Base-by-base conservation (phyloP, 2,888 invertebrate genomes). In the Dromius quadrimaculatus region DNA sequence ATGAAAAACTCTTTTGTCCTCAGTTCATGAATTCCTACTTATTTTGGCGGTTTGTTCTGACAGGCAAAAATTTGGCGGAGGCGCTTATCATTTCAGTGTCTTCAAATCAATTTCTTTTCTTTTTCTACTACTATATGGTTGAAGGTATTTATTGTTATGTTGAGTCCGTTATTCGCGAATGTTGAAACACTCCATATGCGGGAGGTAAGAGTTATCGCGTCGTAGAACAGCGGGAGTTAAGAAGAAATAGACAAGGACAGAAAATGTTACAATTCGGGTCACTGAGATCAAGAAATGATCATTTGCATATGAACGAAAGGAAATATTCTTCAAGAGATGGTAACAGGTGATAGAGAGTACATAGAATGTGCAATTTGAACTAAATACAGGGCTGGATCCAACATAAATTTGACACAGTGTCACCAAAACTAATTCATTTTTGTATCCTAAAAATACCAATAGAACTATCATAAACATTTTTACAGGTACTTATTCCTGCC, bases 131-230 rank as follows among this genome's bases (percentile, higher is more conserved):
- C n/a, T n/a, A n/a, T n/a, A n/a, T n/a, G n/a, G n/a, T n/a, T n/a
- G n/a, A n/a, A n/a, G n/a, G n/a, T n/a, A n/a, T n/a, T n/a, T n/a
- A n/a, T 19, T 36, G 13, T 11, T 32, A 17, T 9, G 9, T n/a
- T 34, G 59, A 11, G 34, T 32, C 59, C 59, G 59, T 59, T 59
- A 59, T 34, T 19, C n/a, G 59, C 59, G 8, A 36, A 36, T 15
- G 13, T 43, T 43, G 43, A 20, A 36, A 20, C 59, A 59, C 19
- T 59, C 34, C 57, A 57, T 57, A 36, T 28, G 13, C 32, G 23
- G 54, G 5, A 8, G 8, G 32, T 32, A 8, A 8, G 5, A 32
- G 32, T 32, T 1, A 36, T 2, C 15, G 20, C 2, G 15, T 9
- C 19, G 45, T 45, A 19, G 13, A 9, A 13, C 22, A 11, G 23